A percentile compares a stretch with the other conserved stretches of the same genome.
These are phyloP conservation scores for Eleutherodactylus coqui DNA, from an alignment of 2,797 vertebrate genomes.

Conservation along the genomic window DNA sequence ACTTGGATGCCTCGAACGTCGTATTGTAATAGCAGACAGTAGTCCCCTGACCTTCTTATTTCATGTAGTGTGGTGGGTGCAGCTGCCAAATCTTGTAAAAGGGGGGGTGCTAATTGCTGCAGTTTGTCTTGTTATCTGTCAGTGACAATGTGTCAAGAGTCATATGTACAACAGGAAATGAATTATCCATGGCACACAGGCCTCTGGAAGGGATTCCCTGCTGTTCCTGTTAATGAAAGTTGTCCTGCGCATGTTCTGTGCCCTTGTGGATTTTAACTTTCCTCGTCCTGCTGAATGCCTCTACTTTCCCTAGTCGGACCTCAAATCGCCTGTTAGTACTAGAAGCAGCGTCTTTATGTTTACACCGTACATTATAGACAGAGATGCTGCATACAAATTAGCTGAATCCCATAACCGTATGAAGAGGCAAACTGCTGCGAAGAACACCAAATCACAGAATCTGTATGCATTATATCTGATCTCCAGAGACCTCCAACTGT, in stretches of 20 bases:
- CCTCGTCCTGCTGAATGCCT: constrained; percentile 12
- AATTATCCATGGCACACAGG: constrained; percentile 58
- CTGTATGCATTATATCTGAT: background rate
- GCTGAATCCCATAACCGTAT: background rate
- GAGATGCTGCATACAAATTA: background rate
- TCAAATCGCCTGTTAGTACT: background rate
- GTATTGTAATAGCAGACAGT: constrained; percentile 29
- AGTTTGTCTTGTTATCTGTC: constrained; percentile 56
- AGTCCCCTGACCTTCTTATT: constrained; percentile 32
- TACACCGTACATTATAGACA: background rate
- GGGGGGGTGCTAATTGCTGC: constrained; percentile 62
- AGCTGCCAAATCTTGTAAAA: constrained; percentile 49
- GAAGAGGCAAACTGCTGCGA: background rate
- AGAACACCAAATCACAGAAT: background rate
- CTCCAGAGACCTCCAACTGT: background rate
- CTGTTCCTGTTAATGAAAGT: constrained; percentile 57
- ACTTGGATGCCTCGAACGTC: constrained; percentile 13
- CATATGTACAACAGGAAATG: constrained; percentile 58
- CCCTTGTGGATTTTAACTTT: background rate
- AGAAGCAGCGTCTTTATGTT: background rate
- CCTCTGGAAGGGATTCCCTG: constrained; percentile 44
- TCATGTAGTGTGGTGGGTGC: constrained; percentile 16
- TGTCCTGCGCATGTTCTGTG: constrained; percentile 34
- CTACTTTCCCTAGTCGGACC: background rate
- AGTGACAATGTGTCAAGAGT: constrained; percentile 60